Evolutionary conservation across 2,797 vertebrate species (phyloP).

Genomic region (Mallotus villosus): DNA sequence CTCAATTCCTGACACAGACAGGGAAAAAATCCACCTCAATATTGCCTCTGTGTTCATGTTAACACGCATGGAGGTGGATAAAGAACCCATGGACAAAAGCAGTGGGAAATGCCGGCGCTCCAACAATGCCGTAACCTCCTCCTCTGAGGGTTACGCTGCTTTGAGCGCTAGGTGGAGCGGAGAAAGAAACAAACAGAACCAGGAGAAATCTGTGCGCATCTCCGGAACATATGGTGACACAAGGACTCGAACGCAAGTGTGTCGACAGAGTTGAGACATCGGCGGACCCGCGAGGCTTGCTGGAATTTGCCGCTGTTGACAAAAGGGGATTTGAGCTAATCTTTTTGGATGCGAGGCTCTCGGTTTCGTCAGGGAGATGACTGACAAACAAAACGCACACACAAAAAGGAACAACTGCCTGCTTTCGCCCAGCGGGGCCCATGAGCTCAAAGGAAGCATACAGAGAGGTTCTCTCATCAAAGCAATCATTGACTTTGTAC

Average conservation of each 20-base stretch:
- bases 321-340: slow-evolving; percentile 45
- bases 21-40: not conserved
- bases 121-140: slow-evolving; percentile 19
- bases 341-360: slow-evolving; percentile 25
- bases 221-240: slow-evolving; percentile 36
- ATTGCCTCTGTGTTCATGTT: slow-evolving; percentile 21
- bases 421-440: slow-evolving; percentile 25
- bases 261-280: slow-evolving; percentile 31
- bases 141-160: slow-evolving; percentile 5
- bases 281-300: slow-evolving; percentile 20
- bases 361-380: slow-evolving; percentile 17
- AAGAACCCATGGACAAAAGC: slow-evolving; percentile 27
- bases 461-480: slow-evolving; percentile 40
- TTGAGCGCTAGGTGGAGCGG: not conserved
- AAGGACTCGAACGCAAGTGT: slow-evolving; percentile 10
- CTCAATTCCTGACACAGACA: not conserved
- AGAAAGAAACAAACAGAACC: slow-evolving; percentile 4
- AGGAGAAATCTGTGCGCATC: not conserved
- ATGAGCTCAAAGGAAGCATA: slow-evolving; percentile 24
- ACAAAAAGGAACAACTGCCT: slow-evolving; percentile 18
- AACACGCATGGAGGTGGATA: slow-evolving; percentile 32
- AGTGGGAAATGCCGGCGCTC: slow-evolving; percentile 6
- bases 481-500: slow-evolving; percentile 46
- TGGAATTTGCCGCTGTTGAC: slow-evolving; percentile 26
- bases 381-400: slow-evolving; percentile 31